Evolutionary conservation across 2,888 invertebrate genomes (phyloP), one percentile per base, ranked within the genome.

Genomic region (Melinopterus prodromus): DNA sequence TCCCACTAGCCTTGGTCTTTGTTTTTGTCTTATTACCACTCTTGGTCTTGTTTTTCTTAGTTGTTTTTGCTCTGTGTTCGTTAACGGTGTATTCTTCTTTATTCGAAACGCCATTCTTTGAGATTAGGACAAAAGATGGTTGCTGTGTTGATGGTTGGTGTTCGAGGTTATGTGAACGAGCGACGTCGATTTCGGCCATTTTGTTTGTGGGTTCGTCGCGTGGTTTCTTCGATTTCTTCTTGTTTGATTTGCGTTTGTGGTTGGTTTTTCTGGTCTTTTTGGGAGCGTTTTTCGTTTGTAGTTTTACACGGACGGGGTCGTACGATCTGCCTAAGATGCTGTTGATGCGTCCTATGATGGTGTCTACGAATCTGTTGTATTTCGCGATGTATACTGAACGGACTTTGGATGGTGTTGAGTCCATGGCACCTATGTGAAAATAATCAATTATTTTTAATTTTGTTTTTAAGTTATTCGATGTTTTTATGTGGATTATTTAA

Each of bases 281-380:
- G 9, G 90, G 91, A 26, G 91, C 89, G 12, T 91, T 91, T 0
- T 91, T 91, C 75, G 88, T 88, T 82, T 93, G 92, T 53, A 95
- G 89, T 86, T 94, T 93, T 0, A 97, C 96, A 83, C 94, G 94
- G 80, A 97, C 96, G 0, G 96, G 96, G 87, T 97, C 96, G 89
- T 96, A 97, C 77, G 95, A 95, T 82, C 93, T 92, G 76, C 94
- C 92, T 83, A 97, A 90, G 80, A 96, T 95, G 84, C 93, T 93
- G 89, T 96, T 97, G 90, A 97, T 96, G 85, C 95, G 92, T 80
- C 93, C 93, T 82, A 96, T 91, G 84, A 96, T 95, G 85, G 93
- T 95, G 89, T 97, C 97, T 79, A 96, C 94, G 88, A 96, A 96
- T 84, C 94, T 92, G 90, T 97, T 97, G 90, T 96, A 96, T 86